Evolutionary conservation across 2,888 invertebrate species (phyloP).

Genomic region (Aspidiotus rigidus): DNA sequence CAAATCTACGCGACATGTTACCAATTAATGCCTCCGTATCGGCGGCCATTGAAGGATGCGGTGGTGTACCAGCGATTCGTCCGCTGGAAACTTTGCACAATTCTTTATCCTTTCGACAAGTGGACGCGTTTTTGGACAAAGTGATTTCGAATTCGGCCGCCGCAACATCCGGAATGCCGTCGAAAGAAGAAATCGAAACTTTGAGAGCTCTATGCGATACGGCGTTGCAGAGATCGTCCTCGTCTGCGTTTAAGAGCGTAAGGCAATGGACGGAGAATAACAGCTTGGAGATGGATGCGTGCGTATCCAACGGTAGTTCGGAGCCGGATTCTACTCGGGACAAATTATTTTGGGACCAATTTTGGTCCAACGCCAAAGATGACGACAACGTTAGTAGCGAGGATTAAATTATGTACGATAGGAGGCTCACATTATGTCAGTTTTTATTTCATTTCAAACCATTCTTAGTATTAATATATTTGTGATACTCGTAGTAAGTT

Average conservation of each 20-base stretch:
- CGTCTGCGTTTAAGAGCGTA: conserved; percentile 11
- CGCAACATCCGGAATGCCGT: not conserved
- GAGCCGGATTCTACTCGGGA: conserved; percentile 43
- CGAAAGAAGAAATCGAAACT: conserved; percentile 17
- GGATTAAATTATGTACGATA: conserved; percentile 45
- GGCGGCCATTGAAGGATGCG: conserved; percentile 79
- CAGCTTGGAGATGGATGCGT: conserved; percentile 63
- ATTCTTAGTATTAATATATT: not conserved
- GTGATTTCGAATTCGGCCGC: conserved; percentile 48
- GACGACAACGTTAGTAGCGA: conserved; percentile 56
- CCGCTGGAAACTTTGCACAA: conserved; percentile 97
- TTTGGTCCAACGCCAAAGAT: conserved; percentile 49
- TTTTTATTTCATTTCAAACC: not conserved
- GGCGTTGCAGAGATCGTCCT: not conserved
- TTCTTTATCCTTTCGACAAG: conserved; percentile 80
- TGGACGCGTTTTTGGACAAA: conserved; percentile 80
- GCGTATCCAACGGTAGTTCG: conserved; percentile 62
- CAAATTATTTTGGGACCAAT: conserved; percentile 48
- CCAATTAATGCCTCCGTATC: conserved; percentile 62
- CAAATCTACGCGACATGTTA: conserved; percentile 79
- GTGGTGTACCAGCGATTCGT: conserved; percentile 88
- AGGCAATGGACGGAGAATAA: conserved; percentile 16
- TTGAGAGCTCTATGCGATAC: conserved; percentile 9
- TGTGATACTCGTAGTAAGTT: not conserved
- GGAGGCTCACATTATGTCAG: conserved; percentile 22